Conservation (phyloP, 2,113 vertebrate species). For the Sinocyclocheilus grahami region DNA sequence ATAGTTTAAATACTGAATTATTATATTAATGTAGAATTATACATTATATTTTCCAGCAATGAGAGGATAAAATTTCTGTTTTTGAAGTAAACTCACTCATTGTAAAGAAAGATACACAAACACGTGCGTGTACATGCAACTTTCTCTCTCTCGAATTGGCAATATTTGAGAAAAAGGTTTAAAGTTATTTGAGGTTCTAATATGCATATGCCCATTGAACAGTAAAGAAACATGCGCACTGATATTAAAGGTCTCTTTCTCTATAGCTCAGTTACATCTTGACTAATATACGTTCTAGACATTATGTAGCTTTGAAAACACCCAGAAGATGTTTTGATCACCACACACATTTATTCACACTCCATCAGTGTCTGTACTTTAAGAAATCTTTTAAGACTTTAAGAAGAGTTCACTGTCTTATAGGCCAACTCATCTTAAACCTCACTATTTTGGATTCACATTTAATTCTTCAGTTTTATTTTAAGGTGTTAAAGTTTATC, state of each 20-base stretch:
- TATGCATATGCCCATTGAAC: too few relatives aligned
- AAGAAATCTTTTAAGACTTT: not conserved
- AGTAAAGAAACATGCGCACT: not conserved
- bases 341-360: not conserved
- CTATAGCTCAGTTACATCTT: not conserved
- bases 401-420: not conserved
- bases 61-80: too few relatives aligned
- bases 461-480: slow-evolving; percentile 9
- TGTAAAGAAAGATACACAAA: too few relatives aligned
- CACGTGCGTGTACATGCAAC: too few relatives aligned
- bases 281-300: not conserved
- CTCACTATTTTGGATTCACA: not conserved
- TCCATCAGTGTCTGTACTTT: not conserved
- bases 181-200: too few relatives aligned
- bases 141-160: too few relatives aligned
- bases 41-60: too few relatives aligned
- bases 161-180: too few relatives aligned
- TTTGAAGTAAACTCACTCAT: too few relatives aligned
- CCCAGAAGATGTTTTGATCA: not conserved
- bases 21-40: too few relatives aligned
- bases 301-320: not conserved
- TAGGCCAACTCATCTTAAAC: not conserved
- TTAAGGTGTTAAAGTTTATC: not conserved
- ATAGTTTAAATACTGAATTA: too few relatives aligned
- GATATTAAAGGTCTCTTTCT: not conserved